Percentiles rank a stretch among this genome's conserved stretches.
phyloP scores from a whole-genome alignment of 2,888 invertebrate genomes.

The Fissipunctia ypsillon region DNA sequence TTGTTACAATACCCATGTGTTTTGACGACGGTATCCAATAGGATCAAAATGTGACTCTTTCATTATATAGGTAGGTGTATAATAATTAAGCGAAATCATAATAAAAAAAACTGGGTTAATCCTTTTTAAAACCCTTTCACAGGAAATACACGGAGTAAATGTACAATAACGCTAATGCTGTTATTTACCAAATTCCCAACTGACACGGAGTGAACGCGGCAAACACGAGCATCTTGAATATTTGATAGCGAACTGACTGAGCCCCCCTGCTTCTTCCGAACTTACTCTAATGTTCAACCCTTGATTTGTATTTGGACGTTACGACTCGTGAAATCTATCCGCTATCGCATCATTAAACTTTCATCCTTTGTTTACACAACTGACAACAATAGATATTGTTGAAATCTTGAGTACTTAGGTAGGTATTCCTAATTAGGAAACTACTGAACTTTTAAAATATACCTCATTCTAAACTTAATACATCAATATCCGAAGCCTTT shows the following conservation, averaged over 20 bases:
- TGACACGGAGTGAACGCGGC: conserved; percentile 63
- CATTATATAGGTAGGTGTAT: neutral
- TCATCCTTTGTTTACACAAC: conserved; percentile 69
- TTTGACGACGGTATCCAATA: neutral
- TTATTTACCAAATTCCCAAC: conserved; percentile 61
- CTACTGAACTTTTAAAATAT: neutral
- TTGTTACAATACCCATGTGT: no score
- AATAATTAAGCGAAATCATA: neutral
- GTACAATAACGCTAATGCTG: conserved; percentile 40
- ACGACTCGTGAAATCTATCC: conserved; percentile 64
- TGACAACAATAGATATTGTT: conserved; percentile 25
- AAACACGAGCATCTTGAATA: conserved; percentile 73
- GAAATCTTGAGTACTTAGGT: neutral
- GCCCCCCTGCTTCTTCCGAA: conserved; percentile 65
- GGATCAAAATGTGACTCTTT: neutral
- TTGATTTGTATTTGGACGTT: conserved; percentile 72
- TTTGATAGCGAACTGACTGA: conserved; percentile 77
- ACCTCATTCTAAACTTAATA: neutral
- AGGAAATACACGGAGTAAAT: neutral
- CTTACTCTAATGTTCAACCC: conserved; percentile 78
- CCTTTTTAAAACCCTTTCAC: neutral
- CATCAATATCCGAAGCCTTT: neutral
- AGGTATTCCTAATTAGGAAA: neutral
- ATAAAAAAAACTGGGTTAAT: neutral
- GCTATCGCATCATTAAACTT: conserved; percentile 74